Percentiles rank a stretch among this genome's conserved stretches.
These are phyloP conservation scores for Pilophorus perplexus DNA, from an alignment of 2,888 invertebrate genomes.

Conservation along the genomic window DNA sequence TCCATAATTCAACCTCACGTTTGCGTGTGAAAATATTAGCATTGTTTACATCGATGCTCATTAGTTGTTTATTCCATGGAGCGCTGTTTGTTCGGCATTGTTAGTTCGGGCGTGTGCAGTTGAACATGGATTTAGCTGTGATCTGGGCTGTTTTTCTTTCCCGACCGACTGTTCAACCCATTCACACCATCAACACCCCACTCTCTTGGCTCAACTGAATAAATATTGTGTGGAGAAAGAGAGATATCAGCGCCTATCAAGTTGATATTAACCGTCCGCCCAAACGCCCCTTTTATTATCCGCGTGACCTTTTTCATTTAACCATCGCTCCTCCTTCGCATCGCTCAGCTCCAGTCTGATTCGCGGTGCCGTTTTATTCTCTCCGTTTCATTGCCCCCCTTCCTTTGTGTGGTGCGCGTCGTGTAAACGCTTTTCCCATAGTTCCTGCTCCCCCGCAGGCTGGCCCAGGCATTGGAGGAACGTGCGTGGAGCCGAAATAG, in stretches of 20 bases:
- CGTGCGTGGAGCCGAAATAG: conserved; percentile 13
- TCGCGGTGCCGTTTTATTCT: not conserved
- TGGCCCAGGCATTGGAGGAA: conserved; percentile 1
- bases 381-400: not conserved
- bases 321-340: conserved; percentile 14
- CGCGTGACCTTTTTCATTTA: conserved; percentile 34
- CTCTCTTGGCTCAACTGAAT: conserved; percentile 4
- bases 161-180: too few species aligned
- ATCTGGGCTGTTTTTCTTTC: too few species aligned
- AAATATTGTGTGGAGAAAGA: conserved; percentile 16
- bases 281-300: conserved; percentile 6
- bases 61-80: too few species aligned
- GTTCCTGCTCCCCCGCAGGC: not conserved
- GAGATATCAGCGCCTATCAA: conserved; percentile 4
- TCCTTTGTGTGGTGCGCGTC: too few species aligned
- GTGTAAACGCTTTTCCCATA: not conserved
- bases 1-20: too few species aligned
- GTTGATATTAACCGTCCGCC: not conserved
- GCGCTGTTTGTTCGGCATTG: too few species aligned
- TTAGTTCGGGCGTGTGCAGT: too few species aligned
- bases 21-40: too few species aligned
- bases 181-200: too few species aligned
- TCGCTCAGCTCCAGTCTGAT: conserved; percentile 1
- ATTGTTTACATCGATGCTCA: too few species aligned
- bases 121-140: too few species aligned